These are phyloP conservation scores for Ahaetulla prasina DNA, from an alignment of 2,113 vertebrate genomes.

Conservation along the genomic window DNA sequence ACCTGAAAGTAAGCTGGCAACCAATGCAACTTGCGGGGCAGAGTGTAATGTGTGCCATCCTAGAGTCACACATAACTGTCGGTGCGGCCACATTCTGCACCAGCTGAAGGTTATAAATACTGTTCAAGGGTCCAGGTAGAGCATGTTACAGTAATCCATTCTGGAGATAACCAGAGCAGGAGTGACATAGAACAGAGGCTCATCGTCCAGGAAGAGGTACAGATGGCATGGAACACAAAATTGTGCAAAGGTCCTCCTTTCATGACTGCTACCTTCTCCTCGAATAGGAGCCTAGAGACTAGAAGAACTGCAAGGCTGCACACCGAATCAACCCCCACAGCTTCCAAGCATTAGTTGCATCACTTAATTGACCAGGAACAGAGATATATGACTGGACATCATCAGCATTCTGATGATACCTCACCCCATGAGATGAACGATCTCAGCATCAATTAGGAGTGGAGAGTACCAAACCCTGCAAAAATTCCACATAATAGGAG, in stretches of 20 bases:
- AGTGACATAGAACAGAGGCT: not conserved
- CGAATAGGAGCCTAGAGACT: not conserved
- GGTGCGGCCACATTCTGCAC: not conserved
- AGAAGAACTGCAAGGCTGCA: not conserved
- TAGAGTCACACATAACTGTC: not conserved
- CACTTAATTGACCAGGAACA: not conserved
- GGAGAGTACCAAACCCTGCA: not conserved
- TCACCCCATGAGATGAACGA: not conserved
- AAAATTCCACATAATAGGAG: not conserved
- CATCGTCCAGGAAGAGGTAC: not conserved
- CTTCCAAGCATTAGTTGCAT: not conserved
- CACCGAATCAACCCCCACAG: not conserved
- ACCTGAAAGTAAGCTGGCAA: not conserved
- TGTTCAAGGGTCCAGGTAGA: not conserved
- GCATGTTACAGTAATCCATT: not conserved
- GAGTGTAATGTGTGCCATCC: not conserved
- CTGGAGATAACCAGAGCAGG: not conserved
- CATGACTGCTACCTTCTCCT: not conserved
- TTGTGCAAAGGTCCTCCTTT: not conserved
- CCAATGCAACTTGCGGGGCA: not conserved
- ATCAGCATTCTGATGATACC: not conserved
- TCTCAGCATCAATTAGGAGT: not conserved
- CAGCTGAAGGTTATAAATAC: not conserved
- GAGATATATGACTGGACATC: not conserved
- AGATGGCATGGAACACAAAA: not conserved